Evolutionary conservation across 2,113 vertebrate genomes (phyloP), one percentile per base, ranked within the genome.

Genomic region (Prietella phreatophila): DNA sequence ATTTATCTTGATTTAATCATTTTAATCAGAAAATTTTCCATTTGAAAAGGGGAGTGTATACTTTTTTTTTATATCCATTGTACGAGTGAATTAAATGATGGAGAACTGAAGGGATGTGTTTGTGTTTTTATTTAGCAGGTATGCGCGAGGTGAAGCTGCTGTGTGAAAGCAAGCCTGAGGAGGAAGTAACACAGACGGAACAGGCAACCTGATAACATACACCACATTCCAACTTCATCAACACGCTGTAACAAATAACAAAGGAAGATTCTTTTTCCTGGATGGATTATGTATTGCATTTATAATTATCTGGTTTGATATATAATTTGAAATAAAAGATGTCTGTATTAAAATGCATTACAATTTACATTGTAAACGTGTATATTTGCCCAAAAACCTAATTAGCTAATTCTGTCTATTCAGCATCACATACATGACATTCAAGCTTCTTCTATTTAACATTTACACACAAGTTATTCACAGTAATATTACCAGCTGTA

Each of bases 61-160:
- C 47, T 50, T 50, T 50, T 50, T 50, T 47, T 47, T 47, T 47
- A 42, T 50, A 50, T 10, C 47, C 47, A 50, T 50, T 50, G 47
- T 1, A 47, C 39, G 9, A 42, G 19, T 2, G 15, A 65, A 86
- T 25, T 13, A 22, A 50, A 78, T 17, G 14, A 61, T 22, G 71
- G 30, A 78, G 33, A 14, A 63, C n/a, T 79, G 47, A 61, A 9
- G 14, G 20, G 39, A 19, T 19, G 4, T 58, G 39, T 87, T 85
- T 89, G 75, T 86, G 71, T 88, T 82, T 82, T 75, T 90, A 55
- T 81, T 93, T 73, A 93, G 85, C 87, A 97, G 97, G 94, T 86
- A 63, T 53, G 56, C 55, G 39, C 10, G 39, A 76, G 69, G 19
- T 87, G 69, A 63, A 65, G 39, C 55, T 87, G 55, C 81, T 56